Percentiles rank a stretch among this genome's conserved stretches.
Conservation (phyloP, 2,888 invertebrate species). For the Argyresthia albistria region DNA sequence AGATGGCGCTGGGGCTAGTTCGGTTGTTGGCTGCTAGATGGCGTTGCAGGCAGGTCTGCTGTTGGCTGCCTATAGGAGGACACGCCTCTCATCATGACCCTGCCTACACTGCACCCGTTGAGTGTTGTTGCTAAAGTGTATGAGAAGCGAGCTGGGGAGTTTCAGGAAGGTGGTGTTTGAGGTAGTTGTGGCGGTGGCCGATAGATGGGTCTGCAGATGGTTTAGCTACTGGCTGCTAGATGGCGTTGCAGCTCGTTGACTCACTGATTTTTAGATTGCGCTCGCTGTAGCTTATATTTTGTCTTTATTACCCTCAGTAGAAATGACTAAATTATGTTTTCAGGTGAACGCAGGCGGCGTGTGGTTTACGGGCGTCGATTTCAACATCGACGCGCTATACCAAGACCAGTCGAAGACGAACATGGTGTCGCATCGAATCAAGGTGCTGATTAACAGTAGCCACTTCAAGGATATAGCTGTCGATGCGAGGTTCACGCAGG, state of each 20-base stretch:
- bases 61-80: constrained; percentile 80
- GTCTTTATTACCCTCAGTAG: no score
- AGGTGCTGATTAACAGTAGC: constrained; percentile 79
- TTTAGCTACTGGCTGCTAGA: no score
- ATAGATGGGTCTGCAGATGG: no score
- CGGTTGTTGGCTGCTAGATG: no score
- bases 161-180: constrained; percentile 67
- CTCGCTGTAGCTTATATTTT: no score
- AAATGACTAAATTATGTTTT: no score
- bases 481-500: constrained; percentile 77
- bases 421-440: constrained; percentile 76
- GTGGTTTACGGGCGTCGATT: constrained; percentile 86
- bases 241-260: no score
- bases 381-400: constrained; percentile 80
- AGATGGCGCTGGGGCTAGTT: no score
- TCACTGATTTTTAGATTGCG: no score
- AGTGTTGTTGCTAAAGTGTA: constrained; percentile 75
- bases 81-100: constrained; percentile 79
- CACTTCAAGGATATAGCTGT: constrained; percentile 80
- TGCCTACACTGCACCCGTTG: constrained; percentile 83
- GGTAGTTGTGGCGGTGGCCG: neutral
- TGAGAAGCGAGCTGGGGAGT: constrained; percentile 78
- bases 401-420: constrained; percentile 80
- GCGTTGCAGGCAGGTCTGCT: no score
- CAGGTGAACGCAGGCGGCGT: constrained; percentile 81